These are phyloP conservation scores for Agonum fuliginosum DNA, from an alignment of 2,888 invertebrate species.

Conservation along the genomic window DNA sequence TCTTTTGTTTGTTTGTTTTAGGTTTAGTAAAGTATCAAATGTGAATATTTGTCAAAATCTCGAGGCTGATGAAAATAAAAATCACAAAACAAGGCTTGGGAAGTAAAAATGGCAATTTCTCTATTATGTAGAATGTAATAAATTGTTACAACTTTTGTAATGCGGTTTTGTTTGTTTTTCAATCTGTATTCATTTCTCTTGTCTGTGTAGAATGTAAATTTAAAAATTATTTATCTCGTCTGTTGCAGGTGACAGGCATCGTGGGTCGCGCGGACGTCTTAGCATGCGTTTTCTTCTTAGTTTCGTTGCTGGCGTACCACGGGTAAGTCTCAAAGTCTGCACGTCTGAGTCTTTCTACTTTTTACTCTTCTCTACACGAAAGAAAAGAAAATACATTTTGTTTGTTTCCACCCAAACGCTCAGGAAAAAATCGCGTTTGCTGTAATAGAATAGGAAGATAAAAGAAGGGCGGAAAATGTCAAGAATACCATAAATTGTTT, in stretches of 20 bases:
- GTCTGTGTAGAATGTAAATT: background rate
- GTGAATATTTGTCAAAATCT: no score
- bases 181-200: no score
- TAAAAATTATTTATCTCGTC: background rate
- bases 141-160: no score
- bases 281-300: conserved; percentile 87
- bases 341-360: no score
- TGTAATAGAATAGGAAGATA: conserved; percentile 43
- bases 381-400: conserved; percentile 46
- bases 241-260: conserved; percentile 87
- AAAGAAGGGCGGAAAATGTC: conserved; percentile 47
- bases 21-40: no score
- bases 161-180: no score
- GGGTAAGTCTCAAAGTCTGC: conserved; percentile 80
- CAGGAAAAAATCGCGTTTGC: conserved; percentile 45
- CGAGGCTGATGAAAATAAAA: no score
- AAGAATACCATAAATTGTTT: conserved; percentile 51
- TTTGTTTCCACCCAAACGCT: conserved; percentile 40
- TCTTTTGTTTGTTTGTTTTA: no score
- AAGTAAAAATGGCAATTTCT: no score
- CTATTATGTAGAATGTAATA: no score
- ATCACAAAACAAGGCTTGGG: no score
- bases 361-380: background rate
- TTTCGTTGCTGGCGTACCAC: conserved; percentile 86
- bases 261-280: conserved; percentile 92